Evolutionary conservation across 2,797 vertebrate species (phyloP).

Genomic region (Eupleurogrammus muticus): DNA sequence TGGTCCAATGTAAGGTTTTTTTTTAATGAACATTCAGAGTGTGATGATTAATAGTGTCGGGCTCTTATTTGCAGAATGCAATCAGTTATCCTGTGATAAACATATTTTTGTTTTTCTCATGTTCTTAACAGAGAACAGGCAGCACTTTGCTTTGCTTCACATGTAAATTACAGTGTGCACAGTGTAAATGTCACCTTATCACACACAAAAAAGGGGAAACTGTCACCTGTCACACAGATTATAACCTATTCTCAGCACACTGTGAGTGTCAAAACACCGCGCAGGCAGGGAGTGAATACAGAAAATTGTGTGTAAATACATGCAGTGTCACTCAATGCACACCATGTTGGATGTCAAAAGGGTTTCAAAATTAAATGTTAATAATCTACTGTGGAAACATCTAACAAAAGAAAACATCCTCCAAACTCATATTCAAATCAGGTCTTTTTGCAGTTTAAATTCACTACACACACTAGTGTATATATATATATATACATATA

Average conservation of each 20-base stretch:
- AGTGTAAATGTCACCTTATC: conserved; percentile 52
- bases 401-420: too few species aligned
- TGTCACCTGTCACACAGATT: conserved; percentile 51
- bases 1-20: conserved; percentile 64
- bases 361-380: neutral
- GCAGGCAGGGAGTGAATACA: conserved; percentile 22
- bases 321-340: conserved; percentile 19
- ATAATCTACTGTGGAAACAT: too few species aligned
- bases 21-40: conserved; percentile 52
- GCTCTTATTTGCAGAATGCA: conserved; percentile 61
- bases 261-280: conserved; percentile 44
- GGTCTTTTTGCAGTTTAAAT: too few species aligned
- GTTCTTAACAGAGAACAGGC: conserved; percentile 30
- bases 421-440: too few species aligned
- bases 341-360: neutral
- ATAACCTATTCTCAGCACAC: conserved; percentile 37
- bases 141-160: conserved; percentile 54
- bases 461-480: too few species aligned
- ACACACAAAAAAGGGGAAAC: conserved; percentile 43
- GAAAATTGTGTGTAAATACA: conserved; percentile 48
- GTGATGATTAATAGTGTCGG: conserved; percentile 67
- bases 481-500: too few species aligned
- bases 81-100: conserved; percentile 67
- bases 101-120: conserved; percentile 40
- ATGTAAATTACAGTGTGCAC: conserved; percentile 63